Evolutionary conservation across 2,888 invertebrate genomes (phyloP), one percentile per base, ranked within the genome.

Genomic region (Sacculina carcini): DNA sequence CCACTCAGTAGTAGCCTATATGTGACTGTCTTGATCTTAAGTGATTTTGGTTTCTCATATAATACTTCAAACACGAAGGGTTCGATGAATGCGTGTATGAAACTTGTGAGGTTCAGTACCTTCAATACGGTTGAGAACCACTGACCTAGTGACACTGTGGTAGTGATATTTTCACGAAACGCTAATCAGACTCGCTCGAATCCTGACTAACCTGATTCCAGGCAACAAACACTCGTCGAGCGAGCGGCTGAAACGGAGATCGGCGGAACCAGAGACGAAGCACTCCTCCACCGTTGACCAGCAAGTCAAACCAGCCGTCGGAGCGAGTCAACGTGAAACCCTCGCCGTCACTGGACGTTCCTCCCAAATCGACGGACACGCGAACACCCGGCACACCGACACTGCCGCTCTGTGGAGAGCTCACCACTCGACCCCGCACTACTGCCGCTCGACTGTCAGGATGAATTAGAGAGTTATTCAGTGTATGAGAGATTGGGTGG

Each of bases 221-320:
- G 10, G 94, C 92, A 26, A 92, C 86, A 64, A 79, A 84, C 21
- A 86, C 79, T 54, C 87, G 86, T 62, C 83, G 77, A 42, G 78
- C 79, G 59, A 84, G 82, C 2, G 86, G 78, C 56, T 83, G 77
- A 67, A 89, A 89, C 2, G 87, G 87, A 39, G 84, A 79, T 54
- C 87, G 73, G 53, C 92, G 89, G 63, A 98, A 94, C 64, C 89
- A 85, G 49, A 98, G 69, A 0, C 85, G 89, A 3, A 98, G 86
- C 1, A 90, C 87, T 0, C 92, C 92, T 1, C 96, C 98, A n/a
- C 98, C 98, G 66, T 99, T 98, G 16, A 98, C 94, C 62, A 98
- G 73, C 49, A 99, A 73, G 69, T 99, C 98, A 69, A 98, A 99
- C 85, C 85, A 86, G 48, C 87, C 87, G 60, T 86, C 86, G 58